Evolutionary conservation across 1,140 invertebrate species (phyloP).

Genomic region (roundworm (Caenorhabditis elegans)): DNA sequence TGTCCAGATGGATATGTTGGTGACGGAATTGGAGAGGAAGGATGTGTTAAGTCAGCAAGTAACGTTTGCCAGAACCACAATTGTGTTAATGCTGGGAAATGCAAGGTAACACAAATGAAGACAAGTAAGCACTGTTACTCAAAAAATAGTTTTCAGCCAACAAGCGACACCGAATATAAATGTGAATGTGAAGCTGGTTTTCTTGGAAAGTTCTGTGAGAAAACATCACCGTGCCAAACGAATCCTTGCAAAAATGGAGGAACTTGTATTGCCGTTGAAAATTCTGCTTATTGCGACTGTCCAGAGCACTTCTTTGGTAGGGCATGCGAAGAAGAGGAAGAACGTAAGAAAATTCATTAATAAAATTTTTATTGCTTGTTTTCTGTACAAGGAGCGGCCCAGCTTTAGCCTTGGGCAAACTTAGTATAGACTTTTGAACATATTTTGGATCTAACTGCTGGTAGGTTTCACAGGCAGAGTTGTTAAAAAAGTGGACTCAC

Average conservation of each 20-base stretch:
- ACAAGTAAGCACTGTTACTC: background rate
- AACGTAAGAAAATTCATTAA: background rate
- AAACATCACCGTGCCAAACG: conserved; percentile 18
- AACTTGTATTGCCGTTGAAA: conserved; percentile 6
- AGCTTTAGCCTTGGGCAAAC: no score
- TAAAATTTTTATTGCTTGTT: no score
- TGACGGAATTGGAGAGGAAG: conserved; percentile 66
- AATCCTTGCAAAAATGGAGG: conserved; percentile 41
- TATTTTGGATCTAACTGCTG: no score
- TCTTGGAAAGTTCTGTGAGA: conserved; percentile 31
- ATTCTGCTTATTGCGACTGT: conserved; percentile 62
- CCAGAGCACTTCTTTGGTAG: conserved; percentile 62
- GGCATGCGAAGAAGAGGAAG: conserved; percentile 60
- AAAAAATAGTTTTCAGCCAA: conserved; percentile 10
- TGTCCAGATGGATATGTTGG: conserved; percentile 67
- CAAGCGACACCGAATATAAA: background rate
- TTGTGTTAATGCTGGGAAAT: conserved; percentile 62
- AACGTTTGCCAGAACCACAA: conserved; percentile 16
- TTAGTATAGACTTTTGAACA: no score
- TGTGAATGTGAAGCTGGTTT: conserved; percentile 9
- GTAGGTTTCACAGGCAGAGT: no score
- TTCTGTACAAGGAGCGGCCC: no score
- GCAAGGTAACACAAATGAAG: conserved; percentile 64
- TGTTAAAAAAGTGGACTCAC: no score
- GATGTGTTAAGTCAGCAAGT: conserved; percentile 56